Evolutionary conservation across 2,888 invertebrate genomes (phyloP).

Genomic region (Nemurella pictetii): DNA sequence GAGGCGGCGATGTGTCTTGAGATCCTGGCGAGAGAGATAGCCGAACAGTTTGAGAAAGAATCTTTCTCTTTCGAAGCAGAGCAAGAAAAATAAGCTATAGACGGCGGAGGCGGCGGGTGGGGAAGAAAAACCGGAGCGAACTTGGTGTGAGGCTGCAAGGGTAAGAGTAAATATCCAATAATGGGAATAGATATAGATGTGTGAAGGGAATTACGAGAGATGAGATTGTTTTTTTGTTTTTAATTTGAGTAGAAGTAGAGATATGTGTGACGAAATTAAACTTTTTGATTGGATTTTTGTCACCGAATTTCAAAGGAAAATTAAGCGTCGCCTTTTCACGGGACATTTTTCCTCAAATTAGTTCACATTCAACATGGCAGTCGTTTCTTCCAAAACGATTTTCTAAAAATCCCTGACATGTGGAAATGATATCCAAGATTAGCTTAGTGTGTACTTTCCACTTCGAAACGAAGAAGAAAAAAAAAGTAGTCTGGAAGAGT

Average conservation of each 20-base stretch:
- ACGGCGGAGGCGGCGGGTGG: not conserved
- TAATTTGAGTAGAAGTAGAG: not conserved
- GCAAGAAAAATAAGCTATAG: slow-evolving; percentile 4
- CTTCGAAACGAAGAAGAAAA: not conserved
- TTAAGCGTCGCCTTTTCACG: not conserved
- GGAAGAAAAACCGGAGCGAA: not conserved
- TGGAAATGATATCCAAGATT: not conserved
- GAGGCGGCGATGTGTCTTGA: not conserved
- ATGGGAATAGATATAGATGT: not conserved
- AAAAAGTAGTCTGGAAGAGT: not conserved
- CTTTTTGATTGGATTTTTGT: not conserved
- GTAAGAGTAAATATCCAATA: slow-evolving; percentile 3
- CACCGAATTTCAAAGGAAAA: not conserved
- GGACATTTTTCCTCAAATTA: not conserved
- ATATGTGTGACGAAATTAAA: not conserved
- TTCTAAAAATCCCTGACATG: not conserved
- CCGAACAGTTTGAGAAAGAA: slow-evolving; percentile 15
- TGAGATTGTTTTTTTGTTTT: slow-evolving; percentile 1
- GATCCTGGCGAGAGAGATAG: not conserved
- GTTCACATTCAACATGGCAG: not conserved
- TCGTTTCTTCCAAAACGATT: not conserved
- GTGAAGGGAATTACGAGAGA: not conserved
- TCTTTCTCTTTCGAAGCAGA: not conserved
- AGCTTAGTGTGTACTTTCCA: not conserved
- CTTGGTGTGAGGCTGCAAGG: not conserved